phyloP scores from a whole-genome alignment of 2,888 invertebrate species.

The Patella caerulea region DNA sequence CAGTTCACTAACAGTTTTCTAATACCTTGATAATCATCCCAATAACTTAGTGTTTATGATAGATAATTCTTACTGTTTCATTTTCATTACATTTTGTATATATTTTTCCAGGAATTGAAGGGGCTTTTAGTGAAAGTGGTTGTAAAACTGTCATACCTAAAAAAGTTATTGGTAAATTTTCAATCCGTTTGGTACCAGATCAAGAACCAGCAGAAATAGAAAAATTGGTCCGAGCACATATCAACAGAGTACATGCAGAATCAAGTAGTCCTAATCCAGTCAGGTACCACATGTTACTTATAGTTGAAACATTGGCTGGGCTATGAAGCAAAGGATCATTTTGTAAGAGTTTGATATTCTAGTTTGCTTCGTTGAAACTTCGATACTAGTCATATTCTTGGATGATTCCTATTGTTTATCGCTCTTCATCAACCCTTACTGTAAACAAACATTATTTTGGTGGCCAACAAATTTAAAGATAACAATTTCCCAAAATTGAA shows the following conservation, averaged over 20 bases:
- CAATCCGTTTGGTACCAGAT: conserved; percentile 95
- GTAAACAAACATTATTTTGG: too few relatives aligned
- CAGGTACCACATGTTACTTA: conserved; percentile 74
- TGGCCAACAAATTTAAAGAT: not conserved
- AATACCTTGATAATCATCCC: too few relatives aligned
- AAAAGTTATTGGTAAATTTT: conserved; percentile 95
- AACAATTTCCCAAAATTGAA: not conserved
- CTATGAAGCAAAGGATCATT: too few relatives aligned
- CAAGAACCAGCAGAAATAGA: conserved; percentile 88
- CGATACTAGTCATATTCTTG: too few relatives aligned
- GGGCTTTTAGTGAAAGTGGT: conserved; percentile 92
- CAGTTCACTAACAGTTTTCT: too few relatives aligned
- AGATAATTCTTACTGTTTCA: too few relatives aligned
- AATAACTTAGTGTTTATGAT: too few relatives aligned
- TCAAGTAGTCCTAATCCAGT: conserved; percentile 89
- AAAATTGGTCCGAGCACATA: conserved; percentile 82
- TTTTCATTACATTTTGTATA: not conserved
- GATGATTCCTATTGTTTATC: too few relatives aligned
- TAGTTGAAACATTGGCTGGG: too few relatives aligned
- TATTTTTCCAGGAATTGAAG: conserved; percentile 81
- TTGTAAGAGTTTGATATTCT: too few relatives aligned
- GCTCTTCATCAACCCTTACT: too few relatives aligned
- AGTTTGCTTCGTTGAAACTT: too few relatives aligned
- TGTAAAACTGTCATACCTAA: conserved; percentile 88
- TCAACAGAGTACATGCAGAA: conserved; percentile 84